phyloP scores from a whole-genome alignment of 2,113 vertebrate genomes.

The Pomatorhinus ruficollis region DNA sequence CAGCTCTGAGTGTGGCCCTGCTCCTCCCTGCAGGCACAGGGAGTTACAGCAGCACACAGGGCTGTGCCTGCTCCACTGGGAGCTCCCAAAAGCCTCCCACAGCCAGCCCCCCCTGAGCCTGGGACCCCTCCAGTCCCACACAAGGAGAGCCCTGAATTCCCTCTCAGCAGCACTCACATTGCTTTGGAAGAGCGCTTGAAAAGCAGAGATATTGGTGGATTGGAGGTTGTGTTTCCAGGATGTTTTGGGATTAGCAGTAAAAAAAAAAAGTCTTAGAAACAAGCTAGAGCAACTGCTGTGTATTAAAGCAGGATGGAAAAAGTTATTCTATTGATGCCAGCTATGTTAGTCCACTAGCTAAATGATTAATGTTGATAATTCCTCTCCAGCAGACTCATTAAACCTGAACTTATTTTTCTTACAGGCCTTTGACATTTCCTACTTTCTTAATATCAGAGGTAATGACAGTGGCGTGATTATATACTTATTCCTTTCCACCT shows the following conservation, averaged over 20 bases:
- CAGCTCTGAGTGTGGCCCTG: too few species aligned
- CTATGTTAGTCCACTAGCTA: conserved; percentile 56
- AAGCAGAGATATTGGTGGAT: background rate
- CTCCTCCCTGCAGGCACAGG: background rate
- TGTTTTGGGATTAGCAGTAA: conserved; percentile 45
- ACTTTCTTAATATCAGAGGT: conserved; percentile 77
- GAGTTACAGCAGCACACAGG: background rate
- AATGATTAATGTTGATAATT: conserved; percentile 79
- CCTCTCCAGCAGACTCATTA: conserved; percentile 77
- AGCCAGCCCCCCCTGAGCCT: too few species aligned
- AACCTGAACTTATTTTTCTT: conserved; percentile 76
- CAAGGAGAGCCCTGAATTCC: background rate
- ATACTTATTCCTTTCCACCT: conserved; percentile 78
- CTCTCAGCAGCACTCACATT: background rate
- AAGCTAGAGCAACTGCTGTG: conserved; percentile 25
- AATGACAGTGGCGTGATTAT: conserved; percentile 78
- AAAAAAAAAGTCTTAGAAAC: background rate
- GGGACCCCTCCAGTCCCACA: background rate
- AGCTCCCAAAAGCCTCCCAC: background rate
- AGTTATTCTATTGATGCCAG: conserved; percentile 70
- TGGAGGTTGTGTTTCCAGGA: conserved; percentile 15
- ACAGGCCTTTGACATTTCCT: conserved; percentile 75
- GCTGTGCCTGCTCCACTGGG: background rate
- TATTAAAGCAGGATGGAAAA: conserved; percentile 62
- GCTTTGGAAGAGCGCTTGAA: background rate